Conservation (phyloP, 37 sponge, comb jelly and placozoan genomes). For the Axinella damicornis region DNA sequence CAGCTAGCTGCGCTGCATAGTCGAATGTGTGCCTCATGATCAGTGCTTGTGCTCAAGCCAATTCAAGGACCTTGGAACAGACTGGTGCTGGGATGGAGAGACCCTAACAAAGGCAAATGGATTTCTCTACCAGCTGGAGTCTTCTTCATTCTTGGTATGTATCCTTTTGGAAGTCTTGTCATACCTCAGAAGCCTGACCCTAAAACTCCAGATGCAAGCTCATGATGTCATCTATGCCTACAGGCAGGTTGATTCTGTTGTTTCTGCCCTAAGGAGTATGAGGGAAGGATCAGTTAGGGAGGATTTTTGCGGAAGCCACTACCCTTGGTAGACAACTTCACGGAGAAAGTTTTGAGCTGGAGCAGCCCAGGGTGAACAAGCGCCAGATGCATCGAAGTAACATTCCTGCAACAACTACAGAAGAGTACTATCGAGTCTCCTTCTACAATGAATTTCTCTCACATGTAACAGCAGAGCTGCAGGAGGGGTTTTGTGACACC, state of each 20-base stretch:
- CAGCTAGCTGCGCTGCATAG: no score
- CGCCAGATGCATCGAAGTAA: conserved; percentile 51
- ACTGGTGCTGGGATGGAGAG: no score
- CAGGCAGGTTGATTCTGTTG: background rate
- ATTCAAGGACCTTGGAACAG: no score
- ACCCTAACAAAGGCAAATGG: no score
- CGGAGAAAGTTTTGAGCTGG: conserved; percentile 36
- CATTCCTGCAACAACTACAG: conserved; percentile 20
- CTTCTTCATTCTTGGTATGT: conserved; percentile 6
- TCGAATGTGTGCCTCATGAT: no score
- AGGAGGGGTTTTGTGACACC: no score
- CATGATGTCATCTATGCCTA: conserved; percentile 21
- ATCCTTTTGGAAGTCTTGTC: background rate
- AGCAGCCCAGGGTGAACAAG: conserved; percentile 28
- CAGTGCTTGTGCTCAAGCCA: no score
- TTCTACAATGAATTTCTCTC: conserved; percentile 48
- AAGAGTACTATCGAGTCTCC: conserved; percentile 65
- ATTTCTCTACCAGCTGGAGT: conserved; percentile 11
- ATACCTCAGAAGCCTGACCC: conserved; percentile 5
- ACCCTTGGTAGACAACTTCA: conserved; percentile 7
- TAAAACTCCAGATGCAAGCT: conserved; percentile 17
- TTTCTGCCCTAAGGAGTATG: background rate
- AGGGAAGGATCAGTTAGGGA: background rate
- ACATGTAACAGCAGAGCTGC: conserved; percentile 43
- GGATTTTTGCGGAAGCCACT: conserved; percentile 5